Evolutionary conservation across 2,113 vertebrate genomes (phyloP).

Genomic region (Triplophysa rosa): DNA sequence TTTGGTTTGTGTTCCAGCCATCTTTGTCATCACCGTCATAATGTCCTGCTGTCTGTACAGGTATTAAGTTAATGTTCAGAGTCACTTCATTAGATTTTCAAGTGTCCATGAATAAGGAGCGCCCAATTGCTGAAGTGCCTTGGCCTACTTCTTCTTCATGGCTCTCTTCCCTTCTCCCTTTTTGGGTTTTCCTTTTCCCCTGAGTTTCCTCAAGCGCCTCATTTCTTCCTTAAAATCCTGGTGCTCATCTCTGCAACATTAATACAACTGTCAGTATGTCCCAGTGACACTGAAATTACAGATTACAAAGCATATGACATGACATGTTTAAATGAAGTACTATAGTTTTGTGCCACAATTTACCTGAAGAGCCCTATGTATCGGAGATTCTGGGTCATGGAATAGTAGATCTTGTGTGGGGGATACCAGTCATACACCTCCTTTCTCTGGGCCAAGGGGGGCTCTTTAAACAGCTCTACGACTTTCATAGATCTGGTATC

Average conservation of each 20-base stretch:
- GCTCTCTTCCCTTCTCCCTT: constrained; percentile 96
- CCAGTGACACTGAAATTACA: not conserved
- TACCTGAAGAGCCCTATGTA: constrained; percentile 94
- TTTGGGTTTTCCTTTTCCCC: constrained; percentile 90
- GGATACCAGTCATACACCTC: constrained; percentile 94
- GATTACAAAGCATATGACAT: not conserved
- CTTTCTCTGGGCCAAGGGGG: constrained; percentile 81
- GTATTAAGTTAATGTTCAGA: not conserved
- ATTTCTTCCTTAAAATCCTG: constrained; percentile 97
- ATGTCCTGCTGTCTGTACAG: not conserved
- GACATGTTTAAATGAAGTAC: not conserved
- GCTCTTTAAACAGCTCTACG: constrained; percentile 86
- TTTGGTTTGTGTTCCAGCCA: not conserved
- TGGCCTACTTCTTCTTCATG: constrained; percentile 81
- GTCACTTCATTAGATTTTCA: not conserved
- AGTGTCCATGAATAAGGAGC: not conserved
- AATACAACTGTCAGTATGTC: not conserved
- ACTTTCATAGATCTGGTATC: constrained; percentile 91
- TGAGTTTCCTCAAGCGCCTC: constrained; percentile 84
- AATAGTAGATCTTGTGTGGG: constrained; percentile 84
- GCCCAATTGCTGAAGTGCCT: too few species aligned
- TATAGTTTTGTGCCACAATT: not conserved
- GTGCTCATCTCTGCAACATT: constrained; percentile 86
- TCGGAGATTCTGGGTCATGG: constrained; percentile 85
- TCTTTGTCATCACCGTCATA: not conserved